Conservation (phyloP, 2,113 vertebrate genomes). For the Ameiurus melas region DNA sequence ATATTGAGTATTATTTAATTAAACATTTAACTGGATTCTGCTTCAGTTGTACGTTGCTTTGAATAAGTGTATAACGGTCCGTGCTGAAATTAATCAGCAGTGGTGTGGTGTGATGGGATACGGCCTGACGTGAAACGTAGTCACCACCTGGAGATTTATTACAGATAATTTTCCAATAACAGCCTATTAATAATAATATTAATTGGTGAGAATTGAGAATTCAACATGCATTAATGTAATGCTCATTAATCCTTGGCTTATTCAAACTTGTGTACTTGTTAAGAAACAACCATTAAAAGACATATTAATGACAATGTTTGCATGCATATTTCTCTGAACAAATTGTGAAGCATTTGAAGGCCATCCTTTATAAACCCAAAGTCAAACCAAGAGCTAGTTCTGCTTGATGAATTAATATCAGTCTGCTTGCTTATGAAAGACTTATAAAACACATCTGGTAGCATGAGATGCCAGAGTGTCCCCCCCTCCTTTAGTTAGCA, state of each 20-base stretch:
- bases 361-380: neutral
- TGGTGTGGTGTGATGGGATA: neutral
- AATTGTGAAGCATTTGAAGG: neutral
- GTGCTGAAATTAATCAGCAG: neutral
- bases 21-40: neutral
- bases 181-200: neutral
- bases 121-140: neutral
- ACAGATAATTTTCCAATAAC: neutral
- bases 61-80: neutral
- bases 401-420: conserved; percentile 16
- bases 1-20: too few species aligned
- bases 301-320: neutral
- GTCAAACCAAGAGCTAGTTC: neutral
- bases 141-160: neutral
- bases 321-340: neutral
- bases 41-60: neutral
- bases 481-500: neutral
- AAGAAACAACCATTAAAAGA: neutral
- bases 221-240: neutral
- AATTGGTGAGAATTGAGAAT: neutral
- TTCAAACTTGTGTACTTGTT: neutral
- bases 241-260: neutral
- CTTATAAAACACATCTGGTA: conserved; percentile 14
- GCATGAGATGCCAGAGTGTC: neutral
- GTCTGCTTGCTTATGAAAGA: neutral